phyloP scores from a whole-genome alignment of 2,113 vertebrate species.

The Sphaerodactylus townsendi region DNA sequence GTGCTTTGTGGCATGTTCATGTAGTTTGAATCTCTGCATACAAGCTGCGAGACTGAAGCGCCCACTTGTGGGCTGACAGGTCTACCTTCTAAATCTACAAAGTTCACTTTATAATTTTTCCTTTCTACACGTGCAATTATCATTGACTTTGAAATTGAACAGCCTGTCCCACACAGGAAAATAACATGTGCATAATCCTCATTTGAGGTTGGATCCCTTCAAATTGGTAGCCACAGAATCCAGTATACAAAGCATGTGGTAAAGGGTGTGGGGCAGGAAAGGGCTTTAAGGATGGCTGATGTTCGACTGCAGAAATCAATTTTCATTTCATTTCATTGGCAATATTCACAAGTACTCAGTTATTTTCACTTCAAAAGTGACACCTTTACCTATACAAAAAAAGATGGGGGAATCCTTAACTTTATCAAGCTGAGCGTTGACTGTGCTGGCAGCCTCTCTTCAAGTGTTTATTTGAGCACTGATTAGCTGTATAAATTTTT shows the following conservation, averaged over 20 bases:
- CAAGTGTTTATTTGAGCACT: constrained; percentile 32
- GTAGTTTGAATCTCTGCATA: too few species aligned
- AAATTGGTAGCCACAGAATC: neutral
- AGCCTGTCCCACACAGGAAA: neutral
- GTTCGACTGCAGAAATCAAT: neutral
- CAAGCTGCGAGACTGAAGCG: too few species aligned
- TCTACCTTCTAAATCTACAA: neutral
- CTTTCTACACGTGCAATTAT: neutral
- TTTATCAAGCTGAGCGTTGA: constrained; percentile 24
- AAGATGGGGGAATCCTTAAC: neutral
- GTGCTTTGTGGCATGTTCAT: too few species aligned
- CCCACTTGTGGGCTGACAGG: too few species aligned
- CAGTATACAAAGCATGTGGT: neutral
- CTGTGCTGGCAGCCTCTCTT: neutral
- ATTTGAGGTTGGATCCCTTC: neutral
- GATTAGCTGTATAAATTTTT: constrained; percentile 31
- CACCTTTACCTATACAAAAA: neutral
- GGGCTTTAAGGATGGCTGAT: neutral
- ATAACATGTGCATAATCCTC: neutral
- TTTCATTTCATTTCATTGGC: neutral
- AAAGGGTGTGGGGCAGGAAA: neutral
- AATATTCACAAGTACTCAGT: neutral
- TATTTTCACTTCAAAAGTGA: neutral
- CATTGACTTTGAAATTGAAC: neutral
- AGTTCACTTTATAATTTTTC: too few species aligned